These are phyloP conservation scores for Tapera naevia DNA, from an alignment of 2,797 vertebrate species.

Conservation along the genomic window DNA sequence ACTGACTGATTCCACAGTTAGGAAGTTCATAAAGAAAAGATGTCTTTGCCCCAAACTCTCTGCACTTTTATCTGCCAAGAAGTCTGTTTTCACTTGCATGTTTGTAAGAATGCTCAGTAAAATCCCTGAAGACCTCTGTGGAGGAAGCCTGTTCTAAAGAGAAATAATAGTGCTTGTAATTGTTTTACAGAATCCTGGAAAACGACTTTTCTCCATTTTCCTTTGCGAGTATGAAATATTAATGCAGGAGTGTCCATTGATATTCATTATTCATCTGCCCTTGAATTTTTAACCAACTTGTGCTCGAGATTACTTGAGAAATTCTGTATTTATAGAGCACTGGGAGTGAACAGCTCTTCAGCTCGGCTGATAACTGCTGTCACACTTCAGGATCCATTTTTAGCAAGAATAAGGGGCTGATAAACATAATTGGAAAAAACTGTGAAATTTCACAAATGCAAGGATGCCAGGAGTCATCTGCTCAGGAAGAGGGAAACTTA, in stretches of 20 bases:
- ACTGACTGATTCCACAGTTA: not conserved
- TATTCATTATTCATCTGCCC: conserved; percentile 51
- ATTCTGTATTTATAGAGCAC: not conserved
- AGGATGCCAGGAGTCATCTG: not conserved
- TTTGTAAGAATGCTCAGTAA: not conserved
- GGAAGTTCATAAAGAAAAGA: not conserved
- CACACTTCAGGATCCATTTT: not conserved
- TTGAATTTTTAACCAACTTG: conserved; percentile 42
- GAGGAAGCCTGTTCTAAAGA: not conserved
- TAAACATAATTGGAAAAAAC: not conserved
- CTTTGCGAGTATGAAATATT: not conserved
- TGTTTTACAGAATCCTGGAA: not conserved
- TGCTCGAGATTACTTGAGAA: not conserved
- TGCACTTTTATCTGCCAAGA: not conserved
- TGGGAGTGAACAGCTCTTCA: not conserved
- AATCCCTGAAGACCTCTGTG: not conserved
- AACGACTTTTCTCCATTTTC: not conserved
- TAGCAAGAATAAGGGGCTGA: not conserved
- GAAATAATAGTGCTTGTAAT: not conserved
- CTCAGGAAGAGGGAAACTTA: not conserved
- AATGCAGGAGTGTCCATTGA: conserved; percentile 3
- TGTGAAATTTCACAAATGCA: not conserved
- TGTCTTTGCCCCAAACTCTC: not conserved
- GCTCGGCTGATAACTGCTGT: not conserved
- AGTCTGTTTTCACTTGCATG: not conserved